A percentile compares a stretch with the other conserved stretches of the same genome.
phyloP scores from a whole-genome alignment of 2,888 invertebrate genomes.

The Tholera decimalis region DNA sequence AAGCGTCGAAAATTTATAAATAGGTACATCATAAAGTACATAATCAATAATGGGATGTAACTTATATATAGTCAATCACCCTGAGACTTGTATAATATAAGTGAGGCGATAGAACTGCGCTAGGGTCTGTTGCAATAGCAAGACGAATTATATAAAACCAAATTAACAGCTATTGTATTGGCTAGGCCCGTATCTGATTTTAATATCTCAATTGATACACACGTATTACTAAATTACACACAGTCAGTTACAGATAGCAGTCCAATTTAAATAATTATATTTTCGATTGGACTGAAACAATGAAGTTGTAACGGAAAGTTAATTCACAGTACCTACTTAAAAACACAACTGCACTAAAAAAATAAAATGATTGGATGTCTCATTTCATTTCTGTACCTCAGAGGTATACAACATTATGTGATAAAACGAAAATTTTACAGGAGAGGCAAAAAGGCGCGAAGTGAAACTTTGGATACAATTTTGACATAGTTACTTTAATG shows the following conservation, averaged over 20 bases:
- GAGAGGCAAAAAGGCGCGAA: too few species aligned
- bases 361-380: too few species aligned
- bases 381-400: too few species aligned
- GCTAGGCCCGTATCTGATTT: background rate
- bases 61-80: conserved; percentile 24
- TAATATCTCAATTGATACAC: conserved; percentile 10
- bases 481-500: too few species aligned
- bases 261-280: too few species aligned
- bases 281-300: background rate
- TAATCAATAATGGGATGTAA: conserved; percentile 18
- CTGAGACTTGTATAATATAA: background rate
- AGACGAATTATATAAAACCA: conserved; percentile 28
- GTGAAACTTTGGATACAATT: too few species aligned
- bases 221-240: background rate
- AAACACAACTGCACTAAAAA: too few species aligned
- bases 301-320: too few species aligned
- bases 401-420: too few species aligned
- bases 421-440: too few species aligned
- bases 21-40: background rate
- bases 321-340: too few species aligned
- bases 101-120: background rate
- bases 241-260: too few species aligned
- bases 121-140: background rate
- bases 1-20: conserved; percentile 25
- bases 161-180: conserved; percentile 15